phyloP scores from a whole-genome alignment of 1,140 invertebrate genomes.

The Drosophila murphyi region DNA sequence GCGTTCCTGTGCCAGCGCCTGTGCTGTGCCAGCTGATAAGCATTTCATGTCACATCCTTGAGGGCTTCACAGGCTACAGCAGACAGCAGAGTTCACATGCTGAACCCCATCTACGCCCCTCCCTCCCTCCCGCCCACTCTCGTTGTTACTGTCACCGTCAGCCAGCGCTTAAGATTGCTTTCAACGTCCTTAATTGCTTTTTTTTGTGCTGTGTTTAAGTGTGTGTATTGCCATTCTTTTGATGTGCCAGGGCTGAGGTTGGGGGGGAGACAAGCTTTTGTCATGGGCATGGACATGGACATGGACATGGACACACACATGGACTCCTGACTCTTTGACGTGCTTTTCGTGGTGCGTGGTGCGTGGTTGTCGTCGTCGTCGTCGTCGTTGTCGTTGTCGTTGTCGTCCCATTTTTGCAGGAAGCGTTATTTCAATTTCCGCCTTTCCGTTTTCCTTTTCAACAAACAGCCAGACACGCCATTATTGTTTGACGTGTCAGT shows the following conservation, averaged over 20 bases:
- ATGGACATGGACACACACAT: constrained; percentile 6
- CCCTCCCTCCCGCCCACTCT: constrained; percentile 29
- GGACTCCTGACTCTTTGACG: constrained; percentile 3
- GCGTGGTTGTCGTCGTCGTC: not conserved
- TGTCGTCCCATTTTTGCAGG: constrained; percentile 62
- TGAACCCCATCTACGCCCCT: not conserved
- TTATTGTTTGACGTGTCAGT: constrained; percentile 82
- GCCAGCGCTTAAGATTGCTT: constrained; percentile 81
- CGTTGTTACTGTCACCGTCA: constrained; percentile 74
- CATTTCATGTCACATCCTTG: constrained; percentile 84
- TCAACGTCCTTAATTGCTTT: constrained; percentile 84
- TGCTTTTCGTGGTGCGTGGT: constrained; percentile 28
- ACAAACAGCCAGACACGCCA: constrained; percentile 76
- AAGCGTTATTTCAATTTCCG: constrained; percentile 82
- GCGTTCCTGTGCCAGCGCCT: constrained; percentile 49
- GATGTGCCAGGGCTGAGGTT: constrained; percentile 56
- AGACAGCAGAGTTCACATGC: constrained; percentile 67
- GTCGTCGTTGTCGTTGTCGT: constrained; percentile 7
- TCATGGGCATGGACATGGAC: constrained; percentile 63
- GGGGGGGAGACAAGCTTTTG: constrained; percentile 65
- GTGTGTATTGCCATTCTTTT: constrained; percentile 61
- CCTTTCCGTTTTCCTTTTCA: constrained; percentile 64
- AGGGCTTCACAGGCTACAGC: constrained; percentile 58
- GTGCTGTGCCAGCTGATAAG: constrained; percentile 71
- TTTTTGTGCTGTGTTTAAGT: constrained; percentile 33